Evolutionary conservation across 2,113 vertebrate species (phyloP).

Genomic region (Pterocles gutturalis): DNA sequence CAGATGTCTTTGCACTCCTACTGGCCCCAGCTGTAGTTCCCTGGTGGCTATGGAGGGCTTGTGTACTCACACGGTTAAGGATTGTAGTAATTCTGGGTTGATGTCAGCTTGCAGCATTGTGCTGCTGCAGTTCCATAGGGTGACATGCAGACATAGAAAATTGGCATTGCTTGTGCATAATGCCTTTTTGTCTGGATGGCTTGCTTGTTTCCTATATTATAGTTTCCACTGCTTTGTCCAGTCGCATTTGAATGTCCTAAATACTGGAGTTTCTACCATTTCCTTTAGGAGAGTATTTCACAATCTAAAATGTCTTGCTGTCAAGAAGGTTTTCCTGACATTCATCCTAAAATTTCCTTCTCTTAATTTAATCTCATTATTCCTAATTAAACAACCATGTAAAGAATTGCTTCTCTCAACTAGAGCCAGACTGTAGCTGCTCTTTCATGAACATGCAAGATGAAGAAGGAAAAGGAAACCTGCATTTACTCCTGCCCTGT

Average conservation of each 20-base stretch:
- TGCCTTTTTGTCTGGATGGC: neutral
- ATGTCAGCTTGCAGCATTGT: neutral
- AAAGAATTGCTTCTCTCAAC: neutral
- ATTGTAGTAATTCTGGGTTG: neutral
- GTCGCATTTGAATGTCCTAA: neutral
- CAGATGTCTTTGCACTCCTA: neutral
- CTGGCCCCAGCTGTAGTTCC: neutral
- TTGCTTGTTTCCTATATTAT: neutral
- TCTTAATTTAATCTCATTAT: neutral
- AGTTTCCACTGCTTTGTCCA: neutral
- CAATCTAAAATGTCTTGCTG: neutral
- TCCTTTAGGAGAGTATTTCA: neutral
- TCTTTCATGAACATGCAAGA: neutral
- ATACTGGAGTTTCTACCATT: neutral
- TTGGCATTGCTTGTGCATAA: neutral
- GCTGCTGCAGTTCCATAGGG: neutral
- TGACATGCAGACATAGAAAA: neutral
- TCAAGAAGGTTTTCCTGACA: neutral
- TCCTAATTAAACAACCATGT: neutral
- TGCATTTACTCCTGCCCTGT: neutral
- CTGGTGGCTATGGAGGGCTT: accelerated
- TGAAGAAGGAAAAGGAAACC: neutral
- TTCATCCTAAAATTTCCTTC: slow-evolving; percentile 18
- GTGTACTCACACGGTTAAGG: accelerated
- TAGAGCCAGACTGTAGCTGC: neutral